Percentiles rank a stretch among this genome's conserved stretches.
These are phyloP conservation scores for Eolophus roseicapilla DNA, from an alignment of 2,113 vertebrate genomes.

Conservation along the genomic window DNA sequence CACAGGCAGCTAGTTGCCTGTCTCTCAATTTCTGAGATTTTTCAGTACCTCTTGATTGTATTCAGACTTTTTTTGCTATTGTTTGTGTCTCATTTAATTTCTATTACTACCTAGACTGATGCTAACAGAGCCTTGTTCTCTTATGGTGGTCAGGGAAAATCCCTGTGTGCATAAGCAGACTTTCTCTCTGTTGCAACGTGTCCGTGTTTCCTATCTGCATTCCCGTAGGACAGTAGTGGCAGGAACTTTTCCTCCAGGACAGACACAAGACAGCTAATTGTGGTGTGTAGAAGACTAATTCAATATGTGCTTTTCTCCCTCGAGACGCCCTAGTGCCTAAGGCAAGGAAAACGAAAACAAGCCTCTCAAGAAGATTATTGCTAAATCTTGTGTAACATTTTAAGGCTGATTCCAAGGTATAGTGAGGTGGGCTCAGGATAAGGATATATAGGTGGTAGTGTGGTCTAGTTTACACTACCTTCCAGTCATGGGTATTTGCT, in stretches of 20 bases:
- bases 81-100: background rate
- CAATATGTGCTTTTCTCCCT: background rate
- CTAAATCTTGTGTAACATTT: background rate
- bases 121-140: background rate
- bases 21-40: background rate
- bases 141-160: background rate
- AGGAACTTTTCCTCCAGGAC: background rate
- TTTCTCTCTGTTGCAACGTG: background rate
- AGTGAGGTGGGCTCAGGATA: background rate
- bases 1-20: fast-evolving
- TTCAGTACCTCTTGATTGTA: background rate
- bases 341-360: background rate
- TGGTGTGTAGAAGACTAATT: background rate
- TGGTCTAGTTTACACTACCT: background rate
- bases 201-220: background rate
- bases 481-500: background rate
- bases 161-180: background rate
- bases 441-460: background rate
- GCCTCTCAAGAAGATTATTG: background rate
- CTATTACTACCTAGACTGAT: background rate
- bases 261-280: background rate
- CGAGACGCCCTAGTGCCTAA: background rate
- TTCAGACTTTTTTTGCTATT: background rate
- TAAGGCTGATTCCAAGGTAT: background rate
- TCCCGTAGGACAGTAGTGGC: background rate